These are phyloP conservation scores for Chrosomus eos DNA, from an alignment of 2,797 vertebrate genomes.

Conservation along the genomic window DNA sequence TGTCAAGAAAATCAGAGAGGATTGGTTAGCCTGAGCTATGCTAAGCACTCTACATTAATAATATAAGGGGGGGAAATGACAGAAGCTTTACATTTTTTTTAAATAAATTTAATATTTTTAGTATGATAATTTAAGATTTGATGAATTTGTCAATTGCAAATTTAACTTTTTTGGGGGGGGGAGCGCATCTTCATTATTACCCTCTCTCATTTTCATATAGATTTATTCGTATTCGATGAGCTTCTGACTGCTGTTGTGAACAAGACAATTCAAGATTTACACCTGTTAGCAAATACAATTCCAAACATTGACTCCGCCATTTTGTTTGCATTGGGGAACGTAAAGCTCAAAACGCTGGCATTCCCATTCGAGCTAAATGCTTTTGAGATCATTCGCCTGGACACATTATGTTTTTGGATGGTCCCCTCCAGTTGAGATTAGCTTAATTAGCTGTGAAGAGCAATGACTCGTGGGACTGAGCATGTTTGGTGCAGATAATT, in stretches of 20 bases:
- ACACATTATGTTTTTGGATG: slow-evolving; percentile 70
- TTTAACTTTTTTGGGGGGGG: too few species aligned
- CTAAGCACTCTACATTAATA: not conserved
- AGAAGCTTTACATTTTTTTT: too few species aligned
- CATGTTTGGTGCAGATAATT: slow-evolving; percentile 78
- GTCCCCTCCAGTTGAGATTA: slow-evolving; percentile 74
- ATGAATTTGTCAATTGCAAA: too few species aligned
- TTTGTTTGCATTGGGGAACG: slow-evolving; percentile 45
- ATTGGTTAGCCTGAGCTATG: not conserved
- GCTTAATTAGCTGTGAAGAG: slow-evolving; percentile 81
- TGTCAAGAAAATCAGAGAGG: not conserved
- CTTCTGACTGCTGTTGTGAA: not conserved
- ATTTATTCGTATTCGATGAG: not conserved
- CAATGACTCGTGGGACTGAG: slow-evolving; percentile 70
- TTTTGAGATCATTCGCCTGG: slow-evolving; percentile 65
- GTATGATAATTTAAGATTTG: too few species aligned
- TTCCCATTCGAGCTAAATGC: slow-evolving; percentile 64
- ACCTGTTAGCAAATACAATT: not conserved
- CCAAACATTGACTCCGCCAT: slow-evolving; percentile 11
- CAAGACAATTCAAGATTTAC: not conserved
- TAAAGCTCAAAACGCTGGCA: slow-evolving; percentile 53
- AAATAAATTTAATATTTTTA: too few species aligned
- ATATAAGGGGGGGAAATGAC: not conserved
- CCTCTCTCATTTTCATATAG: too few species aligned
- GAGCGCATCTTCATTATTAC: too few species aligned